Conservation (phyloP, 2,797 vertebrate genomes). For the Craterocephalus amniculus region DNA sequence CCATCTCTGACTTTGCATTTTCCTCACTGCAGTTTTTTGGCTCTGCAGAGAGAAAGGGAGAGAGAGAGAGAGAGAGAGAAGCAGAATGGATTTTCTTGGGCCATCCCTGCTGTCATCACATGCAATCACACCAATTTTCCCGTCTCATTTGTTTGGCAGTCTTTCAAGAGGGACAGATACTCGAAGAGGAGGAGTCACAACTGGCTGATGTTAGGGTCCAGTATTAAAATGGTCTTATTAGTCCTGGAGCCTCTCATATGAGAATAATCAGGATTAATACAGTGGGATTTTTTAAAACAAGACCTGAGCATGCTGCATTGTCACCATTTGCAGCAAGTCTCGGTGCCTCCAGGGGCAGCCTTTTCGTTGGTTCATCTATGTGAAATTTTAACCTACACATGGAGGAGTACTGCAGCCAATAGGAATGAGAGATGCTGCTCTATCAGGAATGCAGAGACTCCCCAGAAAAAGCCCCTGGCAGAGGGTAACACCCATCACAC, state of each 20-base stretch:
- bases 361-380: constrained; percentile 21
- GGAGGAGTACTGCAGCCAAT: constrained; percentile 46
- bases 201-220: not conserved
- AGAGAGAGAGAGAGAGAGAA: constrained; percentile 31
- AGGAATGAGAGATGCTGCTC: constrained; percentile 55
- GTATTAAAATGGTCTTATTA: not conserved
- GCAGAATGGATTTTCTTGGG: constrained; percentile 30
- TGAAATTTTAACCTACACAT: constrained; percentile 56
- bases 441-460: constrained; percentile 69
- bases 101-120: constrained; percentile 29
- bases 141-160: not conserved
- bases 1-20: constrained; percentile 79
- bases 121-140: constrained; percentile 10
- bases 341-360: not conserved
- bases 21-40: constrained; percentile 69
- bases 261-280: not conserved
- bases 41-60: constrained; percentile 63
- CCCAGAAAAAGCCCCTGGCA: constrained; percentile 63
- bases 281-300: constrained; percentile 1
- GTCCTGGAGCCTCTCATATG: not conserved
- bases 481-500: constrained; percentile 50
- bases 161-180: not conserved
- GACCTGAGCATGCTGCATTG: constrained; percentile 34
- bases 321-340: constrained; percentile 36
- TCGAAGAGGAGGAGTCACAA: constrained; percentile 3